Base-by-base conservation (phyloP, 35 echinoderm and acorn worm genomes). In the Apostichopus californicus region DNA sequence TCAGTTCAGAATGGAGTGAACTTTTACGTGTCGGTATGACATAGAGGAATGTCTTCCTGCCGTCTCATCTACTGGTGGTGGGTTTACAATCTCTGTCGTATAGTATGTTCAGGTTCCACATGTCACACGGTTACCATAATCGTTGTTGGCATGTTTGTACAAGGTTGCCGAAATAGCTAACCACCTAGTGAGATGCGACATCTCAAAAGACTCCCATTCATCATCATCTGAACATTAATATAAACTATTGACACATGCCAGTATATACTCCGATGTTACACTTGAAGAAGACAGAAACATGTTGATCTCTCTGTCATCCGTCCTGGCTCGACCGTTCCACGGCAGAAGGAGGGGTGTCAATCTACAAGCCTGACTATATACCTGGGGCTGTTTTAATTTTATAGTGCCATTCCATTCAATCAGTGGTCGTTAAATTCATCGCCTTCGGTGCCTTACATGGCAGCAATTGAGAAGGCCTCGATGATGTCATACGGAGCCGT, bases 401-500 rank as follows among this genome's bases (percentile, higher is more conserved):
- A 75, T 75, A 18, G 71, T 22, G 17, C 71, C 71, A 18, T 75
- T 83, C 55, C 52, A 54, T 57, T 55, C 34, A 85, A 58, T 85
- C 55, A 85, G 58, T 55, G 58, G 81, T 85, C 55, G 81, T 85
- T 85, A 85, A 85, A 85, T 59, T 85, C 18, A 85, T 59, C 58
- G 81, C 81, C 13, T 85, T 56, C 24, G 81, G 81, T 60, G 22
- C 55, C 28, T n/a, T 8, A 56, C 56, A 85, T 85, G 81, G 57
- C 81, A 85, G 81, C 81, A 85, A 56, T 85, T 9, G 55, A 85
- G 56, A 85, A 85, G 81, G 81, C 81, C 81, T 58, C 55, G n/a
- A 55, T 85, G 55, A 85, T 85, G 81, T 85, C 81, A 85, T 85
- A 85, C 17, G 57, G 57, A 85, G 12, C 57, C 17, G 57, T 15